Conservation (phyloP, 2,888 invertebrate species). For the Scaptomyza tumidula region DNA sequence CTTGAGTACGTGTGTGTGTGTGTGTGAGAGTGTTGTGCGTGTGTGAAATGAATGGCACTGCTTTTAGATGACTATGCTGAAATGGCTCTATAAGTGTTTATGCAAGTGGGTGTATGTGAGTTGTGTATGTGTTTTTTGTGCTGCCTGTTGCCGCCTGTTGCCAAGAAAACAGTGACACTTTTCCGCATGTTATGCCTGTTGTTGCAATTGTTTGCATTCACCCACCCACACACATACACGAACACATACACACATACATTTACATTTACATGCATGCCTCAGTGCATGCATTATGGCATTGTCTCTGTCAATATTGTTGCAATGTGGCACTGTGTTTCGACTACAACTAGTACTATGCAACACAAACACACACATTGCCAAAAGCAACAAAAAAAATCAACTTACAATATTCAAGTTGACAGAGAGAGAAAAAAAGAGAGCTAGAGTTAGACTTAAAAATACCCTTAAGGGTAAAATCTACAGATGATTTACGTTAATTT, state of each 20-base stretch:
- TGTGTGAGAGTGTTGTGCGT: constrained; percentile 11
- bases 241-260: constrained; percentile 12
- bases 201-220: constrained; percentile 71
- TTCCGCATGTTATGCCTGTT: constrained; percentile 77
- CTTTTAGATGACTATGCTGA: constrained; percentile 75
- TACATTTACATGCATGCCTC: constrained; percentile 28
- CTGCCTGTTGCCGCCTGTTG: constrained; percentile 54
- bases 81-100: constrained; percentile 77
- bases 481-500: no score
- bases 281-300: constrained; percentile 72
- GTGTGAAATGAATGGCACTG: constrained; percentile 56
- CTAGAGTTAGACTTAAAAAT: not conserved
- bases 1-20: constrained; percentile 29
- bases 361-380: constrained; percentile 4
- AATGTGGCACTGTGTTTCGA: constrained; percentile 54
- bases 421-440: not conserved
- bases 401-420: constrained; percentile 1
- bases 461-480: not conserved
- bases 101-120: constrained; percentile 58
- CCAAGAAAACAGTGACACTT: constrained; percentile 75
- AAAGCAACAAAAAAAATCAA: constrained; percentile 2
- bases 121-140: constrained; percentile 22
- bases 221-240: constrained; percentile 22
- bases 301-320: constrained; percentile 76
- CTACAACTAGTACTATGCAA: constrained; percentile 7